Evolutionary conservation across 2,888 invertebrate species (phyloP), one percentile per base, ranked within the genome.

Genomic region (Neelides folsomi): DNA sequence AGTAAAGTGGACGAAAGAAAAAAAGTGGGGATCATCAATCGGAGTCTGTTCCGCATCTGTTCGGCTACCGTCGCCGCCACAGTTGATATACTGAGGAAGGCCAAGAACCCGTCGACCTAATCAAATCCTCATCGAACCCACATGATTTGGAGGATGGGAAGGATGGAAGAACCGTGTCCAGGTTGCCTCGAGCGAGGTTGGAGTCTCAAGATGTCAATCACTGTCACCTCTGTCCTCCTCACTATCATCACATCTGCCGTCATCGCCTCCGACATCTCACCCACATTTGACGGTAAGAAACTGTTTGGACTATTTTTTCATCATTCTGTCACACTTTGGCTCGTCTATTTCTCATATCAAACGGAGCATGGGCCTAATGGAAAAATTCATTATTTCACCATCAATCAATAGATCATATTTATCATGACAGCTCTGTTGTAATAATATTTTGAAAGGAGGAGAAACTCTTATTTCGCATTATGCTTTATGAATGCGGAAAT

Each of bases 161-260:
- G 50, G 56, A 63, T 60, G 60, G 60, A 60, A 56, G 58, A 60
- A 41, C 53, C 59, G 38, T 59, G 60, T 56, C 55, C 52, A 43
- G 52, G 51, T 41, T 56, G 56, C 48, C 53, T 55, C 38, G 52
- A 53, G 50, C 54, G 52, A 41, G 53, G 58, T 47, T 54, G 51
- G 42, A 54, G 52, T 47, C 51, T 49, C 39, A 51, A 55, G 52
- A 51, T 60, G 63, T 60, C 63, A 57, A 56, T 60, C 59, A 58
- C 59, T 60, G 60, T 60, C 63, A 58, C 52, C 57, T 51, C 56
- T 51, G 55, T 53, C 52, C 60, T 63, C 54, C 57, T 63, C 46
- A 59, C 55, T 56, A 59, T 63, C 63, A 60, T 63, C 63, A 58
- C 63, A 57, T 56, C 58, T 55, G 60, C 58, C 51, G 59, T 58